phyloP scores from a whole-genome alignment of 2,113 vertebrate genomes.

The Proteles cristata region DNA sequence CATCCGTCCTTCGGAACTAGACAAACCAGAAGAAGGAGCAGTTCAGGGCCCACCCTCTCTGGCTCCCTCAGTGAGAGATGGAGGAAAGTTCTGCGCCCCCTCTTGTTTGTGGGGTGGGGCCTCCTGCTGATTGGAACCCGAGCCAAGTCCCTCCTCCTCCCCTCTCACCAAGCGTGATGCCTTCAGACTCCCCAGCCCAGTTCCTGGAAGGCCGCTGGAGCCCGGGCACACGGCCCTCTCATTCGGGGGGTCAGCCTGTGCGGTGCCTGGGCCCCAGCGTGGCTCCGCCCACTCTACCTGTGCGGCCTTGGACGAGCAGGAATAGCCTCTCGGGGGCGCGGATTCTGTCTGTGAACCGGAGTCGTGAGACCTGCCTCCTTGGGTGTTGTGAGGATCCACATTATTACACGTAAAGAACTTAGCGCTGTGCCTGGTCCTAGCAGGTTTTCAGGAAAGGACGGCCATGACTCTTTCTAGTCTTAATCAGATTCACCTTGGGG shows the following conservation, averaged over 20 bases:
- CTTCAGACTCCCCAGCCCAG: background rate
- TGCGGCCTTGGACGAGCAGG: background rate
- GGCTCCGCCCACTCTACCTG: accelerated
- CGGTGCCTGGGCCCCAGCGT: background rate
- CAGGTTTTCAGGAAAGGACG: background rate
- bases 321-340: background rate
- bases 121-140: background rate
- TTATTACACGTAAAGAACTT: background rate
- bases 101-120: background rate
- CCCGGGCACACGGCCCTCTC: no score
- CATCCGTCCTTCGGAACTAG: background rate
- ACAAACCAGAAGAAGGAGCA: background rate
- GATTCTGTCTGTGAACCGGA: background rate
- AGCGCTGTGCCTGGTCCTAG: background rate
- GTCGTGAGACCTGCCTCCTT: background rate
- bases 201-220: background rate
- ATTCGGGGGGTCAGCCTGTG: background rate
- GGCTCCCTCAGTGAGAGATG: background rate
- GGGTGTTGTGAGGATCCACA: background rate
- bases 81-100: background rate
- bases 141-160: background rate
- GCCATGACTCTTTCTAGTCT: background rate
- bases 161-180: background rate
- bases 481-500: background rate
- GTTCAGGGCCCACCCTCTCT: background rate